Evolutionary conservation across 2,797 vertebrate genomes (phyloP).

Genomic region (Tarsius wallacei): DNA sequence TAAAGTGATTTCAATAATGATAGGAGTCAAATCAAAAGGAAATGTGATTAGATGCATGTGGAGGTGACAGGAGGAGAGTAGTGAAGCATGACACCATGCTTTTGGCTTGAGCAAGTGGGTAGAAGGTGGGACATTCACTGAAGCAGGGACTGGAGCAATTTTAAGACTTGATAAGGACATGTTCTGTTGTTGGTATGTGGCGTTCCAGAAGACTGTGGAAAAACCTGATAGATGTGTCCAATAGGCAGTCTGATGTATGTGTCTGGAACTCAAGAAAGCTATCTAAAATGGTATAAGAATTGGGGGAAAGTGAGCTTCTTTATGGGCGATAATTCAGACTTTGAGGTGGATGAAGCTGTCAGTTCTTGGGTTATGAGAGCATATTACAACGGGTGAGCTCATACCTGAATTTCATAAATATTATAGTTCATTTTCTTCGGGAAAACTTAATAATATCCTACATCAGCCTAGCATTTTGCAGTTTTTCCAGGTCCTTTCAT

Average conservation of each 20-base stretch:
- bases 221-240: not conserved
- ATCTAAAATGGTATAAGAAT: not conserved
- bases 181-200: fast-evolving
- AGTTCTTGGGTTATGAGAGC: not conserved
- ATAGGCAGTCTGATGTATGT: not conserved
- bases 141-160: not conserved
- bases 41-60: not conserved
- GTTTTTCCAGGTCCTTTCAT: conserved; percentile 20
- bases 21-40: not conserved
- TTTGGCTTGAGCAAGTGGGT: not conserved
- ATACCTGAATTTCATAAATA: conserved; percentile 32
- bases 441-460: not conserved
- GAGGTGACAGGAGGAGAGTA: fast-evolving
- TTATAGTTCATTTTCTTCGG: conserved; percentile 52
- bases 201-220: not conserved
- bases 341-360: not conserved
- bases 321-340: not conserved
- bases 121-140: not conserved
- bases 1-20: not conserved
- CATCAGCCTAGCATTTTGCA: not conserved
- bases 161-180: not conserved
- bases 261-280: not conserved
- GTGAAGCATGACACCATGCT: not conserved
- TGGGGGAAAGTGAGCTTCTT: not conserved
- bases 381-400: not conserved